Conservation (phyloP, 2,797 vertebrate species). For the Rhadinocentrus ornatus region DNA sequence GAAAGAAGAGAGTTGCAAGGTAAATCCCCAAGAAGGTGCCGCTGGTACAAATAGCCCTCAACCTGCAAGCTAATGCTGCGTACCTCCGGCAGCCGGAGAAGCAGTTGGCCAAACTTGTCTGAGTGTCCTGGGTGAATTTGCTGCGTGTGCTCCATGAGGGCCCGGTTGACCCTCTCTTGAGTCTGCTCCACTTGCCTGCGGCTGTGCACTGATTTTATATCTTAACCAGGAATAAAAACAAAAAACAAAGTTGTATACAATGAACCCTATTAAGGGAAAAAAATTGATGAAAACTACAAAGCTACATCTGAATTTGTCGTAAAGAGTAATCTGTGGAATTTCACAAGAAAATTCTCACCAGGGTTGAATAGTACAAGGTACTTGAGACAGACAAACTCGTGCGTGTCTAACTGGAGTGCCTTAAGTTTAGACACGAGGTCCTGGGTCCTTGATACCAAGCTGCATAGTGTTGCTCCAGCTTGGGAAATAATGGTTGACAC, state of each 20-base stretch:
- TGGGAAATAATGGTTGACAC: conserved; percentile 82
- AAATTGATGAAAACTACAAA: not conserved
- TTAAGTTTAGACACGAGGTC: conserved; percentile 85
- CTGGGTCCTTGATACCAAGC: conserved; percentile 83
- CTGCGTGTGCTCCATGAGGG: conserved; percentile 86
- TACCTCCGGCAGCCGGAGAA: conserved; percentile 85
- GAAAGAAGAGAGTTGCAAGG: conserved; percentile 87
- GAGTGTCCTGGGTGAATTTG: conserved; percentile 77
- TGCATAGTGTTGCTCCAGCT: conserved; percentile 78
- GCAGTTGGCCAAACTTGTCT: conserved; percentile 87
- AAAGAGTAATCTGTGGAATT: not conserved
- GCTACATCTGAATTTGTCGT: not conserved
- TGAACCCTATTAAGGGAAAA: not conserved
- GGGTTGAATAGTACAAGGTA: conserved; percentile 86
- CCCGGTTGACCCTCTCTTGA: conserved; percentile 84
- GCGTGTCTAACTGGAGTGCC: conserved; percentile 81
- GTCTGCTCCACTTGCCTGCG: conserved; percentile 83
- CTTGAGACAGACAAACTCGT: conserved; percentile 87
- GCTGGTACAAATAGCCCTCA: conserved; percentile 87
- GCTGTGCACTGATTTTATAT: conserved; percentile 83
- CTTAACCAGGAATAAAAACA: conserved; percentile 56
- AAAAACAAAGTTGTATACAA: not conserved
- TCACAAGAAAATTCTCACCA: conserved; percentile 66
- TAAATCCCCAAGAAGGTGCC: conserved; percentile 86
- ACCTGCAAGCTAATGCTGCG: conserved; percentile 87